Evolutionary conservation across 2,113 vertebrate species (phyloP).

Genomic region (Anolis carolinensis): DNA sequence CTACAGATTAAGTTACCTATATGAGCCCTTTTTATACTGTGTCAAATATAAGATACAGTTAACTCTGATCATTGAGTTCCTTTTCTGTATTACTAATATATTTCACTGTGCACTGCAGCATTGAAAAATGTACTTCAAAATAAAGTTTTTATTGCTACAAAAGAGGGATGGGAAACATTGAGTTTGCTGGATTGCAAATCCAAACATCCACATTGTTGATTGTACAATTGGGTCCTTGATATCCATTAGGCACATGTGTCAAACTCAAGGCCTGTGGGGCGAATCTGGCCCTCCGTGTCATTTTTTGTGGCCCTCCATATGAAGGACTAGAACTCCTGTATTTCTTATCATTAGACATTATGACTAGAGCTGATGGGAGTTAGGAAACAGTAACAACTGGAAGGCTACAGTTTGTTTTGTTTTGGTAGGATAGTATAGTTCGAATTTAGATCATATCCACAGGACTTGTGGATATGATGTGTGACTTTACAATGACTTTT

Average conservation of each 20-base stretch:
- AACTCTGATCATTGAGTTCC: not conserved
- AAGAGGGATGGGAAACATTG: not conserved
- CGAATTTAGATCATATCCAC: too few relatives aligned
- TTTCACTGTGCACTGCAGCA: not conserved
- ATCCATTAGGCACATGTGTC: too few relatives aligned
- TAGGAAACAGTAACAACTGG: too few relatives aligned
- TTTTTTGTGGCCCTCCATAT: not conserved
- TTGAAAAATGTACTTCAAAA: not conserved
- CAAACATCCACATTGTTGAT: not conserved
- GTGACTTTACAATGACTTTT: too few relatives aligned
- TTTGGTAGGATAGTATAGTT: too few relatives aligned
- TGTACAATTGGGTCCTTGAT: not conserved
- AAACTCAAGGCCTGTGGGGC: too few relatives aligned
- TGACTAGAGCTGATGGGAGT: too few relatives aligned
- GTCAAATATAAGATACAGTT: not conserved
- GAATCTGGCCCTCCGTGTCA: too few relatives aligned
- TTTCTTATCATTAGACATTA: too few relatives aligned
- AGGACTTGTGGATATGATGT: too few relatives aligned
- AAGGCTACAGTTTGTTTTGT: too few relatives aligned
- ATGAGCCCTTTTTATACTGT: not conserved
- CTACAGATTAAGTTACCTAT: slow-evolving; percentile 8
- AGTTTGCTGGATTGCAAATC: not conserved
- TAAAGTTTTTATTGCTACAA: not conserved
- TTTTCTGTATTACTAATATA: not conserved
- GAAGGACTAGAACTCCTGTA: too few relatives aligned